Evolutionary conservation across 2,888 invertebrate species (phyloP).

Genomic region (Dicyrtoma fusca): DNA sequence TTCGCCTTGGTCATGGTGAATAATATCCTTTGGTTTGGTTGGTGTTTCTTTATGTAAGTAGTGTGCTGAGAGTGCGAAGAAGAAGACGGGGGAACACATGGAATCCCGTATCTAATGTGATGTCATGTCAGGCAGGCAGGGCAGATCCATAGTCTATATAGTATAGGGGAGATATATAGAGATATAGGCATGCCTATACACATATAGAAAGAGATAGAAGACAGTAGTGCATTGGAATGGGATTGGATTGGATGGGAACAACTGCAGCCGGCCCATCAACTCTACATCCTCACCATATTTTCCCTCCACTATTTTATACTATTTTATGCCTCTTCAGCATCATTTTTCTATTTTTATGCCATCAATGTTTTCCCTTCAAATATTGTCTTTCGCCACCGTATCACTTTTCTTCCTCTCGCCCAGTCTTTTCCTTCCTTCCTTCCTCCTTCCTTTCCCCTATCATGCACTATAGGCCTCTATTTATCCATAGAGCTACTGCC

Average conservation of each 20-base stretch:
- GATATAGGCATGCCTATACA: no score
- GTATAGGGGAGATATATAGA: no score
- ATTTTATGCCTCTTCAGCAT: constrained; percentile 38
- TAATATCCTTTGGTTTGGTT: background rate
- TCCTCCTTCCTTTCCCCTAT: background rate
- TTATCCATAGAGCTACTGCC: no score
- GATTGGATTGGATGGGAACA: constrained; percentile 31
- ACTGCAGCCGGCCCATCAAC: constrained; percentile 16
- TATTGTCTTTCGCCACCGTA: constrained; percentile 34
- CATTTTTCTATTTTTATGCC: constrained; percentile 38
- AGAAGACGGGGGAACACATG: constrained; percentile 20
- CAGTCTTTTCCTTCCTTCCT: background rate
- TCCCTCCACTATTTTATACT: constrained; percentile 37
- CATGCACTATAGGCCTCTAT: background rate
- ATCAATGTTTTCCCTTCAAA: constrained; percentile 37
- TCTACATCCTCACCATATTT: constrained; percentile 29
- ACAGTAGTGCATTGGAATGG: background rate
- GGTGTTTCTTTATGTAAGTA: background rate
- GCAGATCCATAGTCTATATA: background rate
- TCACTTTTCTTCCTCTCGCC: constrained; percentile 7
- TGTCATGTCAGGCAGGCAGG: constrained; percentile 21
- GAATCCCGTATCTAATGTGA: constrained; percentile 25
- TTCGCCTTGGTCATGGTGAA: no score
- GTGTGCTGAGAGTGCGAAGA: constrained; percentile 2
- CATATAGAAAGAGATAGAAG: no score